phyloP scores from a whole-genome alignment of 2,888 invertebrate species.

The Pristionchus maxplancki region DNA sequence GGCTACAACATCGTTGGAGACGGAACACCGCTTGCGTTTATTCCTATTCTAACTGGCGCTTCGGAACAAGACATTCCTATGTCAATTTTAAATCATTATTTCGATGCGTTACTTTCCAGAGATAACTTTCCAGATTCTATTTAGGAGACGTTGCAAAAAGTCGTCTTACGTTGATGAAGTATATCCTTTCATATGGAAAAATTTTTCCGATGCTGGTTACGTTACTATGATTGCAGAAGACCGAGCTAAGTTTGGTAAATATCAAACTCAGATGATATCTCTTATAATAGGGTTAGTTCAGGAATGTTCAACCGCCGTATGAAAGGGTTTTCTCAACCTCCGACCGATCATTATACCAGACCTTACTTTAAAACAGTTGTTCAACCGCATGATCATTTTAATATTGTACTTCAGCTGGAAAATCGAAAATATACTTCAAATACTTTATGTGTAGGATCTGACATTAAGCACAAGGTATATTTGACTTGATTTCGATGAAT shows the following conservation, averaged over 20 bases:
- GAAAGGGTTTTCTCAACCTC: constrained; percentile 77
- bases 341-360: constrained; percentile 78
- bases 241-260: constrained; percentile 61
- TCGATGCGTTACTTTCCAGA: constrained; percentile 73
- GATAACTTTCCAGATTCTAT: neutral
- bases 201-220: constrained; percentile 77
- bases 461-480: constrained; percentile 31
- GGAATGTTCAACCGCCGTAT: constrained; percentile 78
- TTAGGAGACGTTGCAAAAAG: constrained; percentile 66
- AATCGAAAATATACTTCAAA: neutral
- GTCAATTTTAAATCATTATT: too few species aligned
- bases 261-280: neutral
- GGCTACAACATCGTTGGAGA: constrained; percentile 78
- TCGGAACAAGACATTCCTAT: constrained; percentile 78
- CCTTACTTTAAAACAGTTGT: constrained; percentile 73
- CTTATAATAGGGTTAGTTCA: neutral
- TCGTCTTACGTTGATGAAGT: constrained; percentile 76
- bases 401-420: neutral
- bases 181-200: constrained; percentile 78
- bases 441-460: neutral
- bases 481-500: too few species aligned
- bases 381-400: constrained; percentile 51
- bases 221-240: constrained; percentile 79
- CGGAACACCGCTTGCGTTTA: constrained; percentile 75
- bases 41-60: constrained; percentile 78